Evolutionary conservation across 2,797 vertebrate species (phyloP).

Genomic region (Sternarchorhynchus goeldii): DNA sequence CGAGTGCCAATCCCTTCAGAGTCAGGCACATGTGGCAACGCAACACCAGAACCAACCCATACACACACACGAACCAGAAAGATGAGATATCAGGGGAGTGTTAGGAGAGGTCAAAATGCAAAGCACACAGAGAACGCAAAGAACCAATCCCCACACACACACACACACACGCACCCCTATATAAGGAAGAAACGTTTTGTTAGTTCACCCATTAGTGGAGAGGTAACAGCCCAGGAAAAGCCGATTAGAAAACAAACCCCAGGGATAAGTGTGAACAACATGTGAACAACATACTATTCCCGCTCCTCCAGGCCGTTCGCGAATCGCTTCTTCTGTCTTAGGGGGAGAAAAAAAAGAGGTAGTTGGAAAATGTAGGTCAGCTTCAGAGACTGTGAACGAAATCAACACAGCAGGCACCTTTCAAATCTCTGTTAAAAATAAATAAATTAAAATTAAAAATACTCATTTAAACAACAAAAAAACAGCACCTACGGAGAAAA

Average conservation of each 20-base stretch:
- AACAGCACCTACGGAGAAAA: conserved; percentile 10
- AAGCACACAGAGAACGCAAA: no score
- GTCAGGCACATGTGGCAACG: no score
- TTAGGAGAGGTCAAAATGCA: no score
- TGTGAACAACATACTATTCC: conserved; percentile 89
- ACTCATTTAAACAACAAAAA: no score
- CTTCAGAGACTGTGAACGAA: no score
- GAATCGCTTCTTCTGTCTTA: conserved; percentile 72
- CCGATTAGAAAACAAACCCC: conserved; percentile 37
- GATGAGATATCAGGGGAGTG: no score
- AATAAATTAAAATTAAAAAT: no score
- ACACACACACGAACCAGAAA: no score
- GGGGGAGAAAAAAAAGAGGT: conserved; percentile 31
- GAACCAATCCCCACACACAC: neutral
- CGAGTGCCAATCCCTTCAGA: no score
- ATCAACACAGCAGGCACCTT: no score
- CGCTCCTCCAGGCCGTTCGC: conserved; percentile 75
- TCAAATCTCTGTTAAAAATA: no score
- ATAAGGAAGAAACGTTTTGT: conserved; percentile 34
- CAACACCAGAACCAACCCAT: no score
- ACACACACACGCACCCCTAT: conserved; percentile 21
- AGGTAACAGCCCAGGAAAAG: conserved; percentile 60
- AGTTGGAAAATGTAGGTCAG: neutral
- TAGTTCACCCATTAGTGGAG: conserved; percentile 61
- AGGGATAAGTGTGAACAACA: conserved; percentile 50